Evolutionary conservation across 2,888 invertebrate species (phyloP).

Genomic region (Vandiemenella viatica): DNA sequence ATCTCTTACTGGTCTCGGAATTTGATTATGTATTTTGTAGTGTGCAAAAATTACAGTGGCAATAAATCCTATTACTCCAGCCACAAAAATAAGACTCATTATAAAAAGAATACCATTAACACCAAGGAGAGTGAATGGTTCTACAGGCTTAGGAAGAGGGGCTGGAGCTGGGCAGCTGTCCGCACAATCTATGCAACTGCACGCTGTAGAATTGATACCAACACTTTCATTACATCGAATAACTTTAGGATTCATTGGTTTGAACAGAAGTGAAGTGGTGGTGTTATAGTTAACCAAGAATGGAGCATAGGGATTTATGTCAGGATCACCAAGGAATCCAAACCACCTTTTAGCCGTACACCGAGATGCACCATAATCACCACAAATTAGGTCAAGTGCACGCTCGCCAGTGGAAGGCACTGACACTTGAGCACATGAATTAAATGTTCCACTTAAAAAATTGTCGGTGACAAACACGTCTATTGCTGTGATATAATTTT

Average conservation of each 20-base stretch:
- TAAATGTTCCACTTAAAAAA: conserved; percentile 57
- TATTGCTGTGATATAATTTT: conserved; percentile 37
- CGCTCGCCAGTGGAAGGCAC: conserved; percentile 61
- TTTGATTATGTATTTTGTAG: not conserved
- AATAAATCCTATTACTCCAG: not conserved
- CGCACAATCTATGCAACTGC: conserved; percentile 65
- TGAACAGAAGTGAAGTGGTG: conserved; percentile 33
- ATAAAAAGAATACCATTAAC: not conserved
- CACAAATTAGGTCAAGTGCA: conserved; percentile 74
- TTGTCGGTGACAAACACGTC: conserved; percentile 52
- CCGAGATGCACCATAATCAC: conserved; percentile 47
- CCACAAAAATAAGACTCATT: not conserved
- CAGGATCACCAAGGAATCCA: conserved; percentile 43
- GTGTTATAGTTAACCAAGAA: conserved; percentile 57
- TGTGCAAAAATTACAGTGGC: not conserved
- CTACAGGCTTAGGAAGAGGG: not conserved
- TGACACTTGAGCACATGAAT: conserved; percentile 72
- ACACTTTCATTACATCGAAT: conserved; percentile 49
- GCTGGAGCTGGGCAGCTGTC: conserved; percentile 39
- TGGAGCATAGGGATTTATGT: conserved; percentile 42
- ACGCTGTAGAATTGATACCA: conserved; percentile 45
- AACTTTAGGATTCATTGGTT: conserved; percentile 41
- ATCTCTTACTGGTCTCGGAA: not conserved
- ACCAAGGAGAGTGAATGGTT: not conserved
- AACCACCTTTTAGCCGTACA: conserved; percentile 47